Base-by-base conservation (phyloP, 2,888 invertebrate genomes). In the Corythucha ciliata region DNA sequence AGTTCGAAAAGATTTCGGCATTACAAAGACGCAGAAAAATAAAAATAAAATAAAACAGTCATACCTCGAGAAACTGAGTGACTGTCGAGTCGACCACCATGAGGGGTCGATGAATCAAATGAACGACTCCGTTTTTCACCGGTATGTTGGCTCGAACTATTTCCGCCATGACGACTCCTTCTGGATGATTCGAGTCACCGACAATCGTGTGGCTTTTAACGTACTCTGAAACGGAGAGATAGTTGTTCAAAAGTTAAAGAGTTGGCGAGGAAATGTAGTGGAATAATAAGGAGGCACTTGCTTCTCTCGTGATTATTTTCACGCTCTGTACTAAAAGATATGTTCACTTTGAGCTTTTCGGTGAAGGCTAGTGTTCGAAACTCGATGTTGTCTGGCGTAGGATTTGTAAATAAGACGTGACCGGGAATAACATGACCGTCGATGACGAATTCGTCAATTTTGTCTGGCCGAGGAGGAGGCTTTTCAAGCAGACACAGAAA, bases 51-150 rank as follows among this genome's bases (percentile, higher is more conserved):
- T 18, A 26, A 39, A 36, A 50, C 16, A 37, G 40, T 37, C 76
- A 74, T 74, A 90, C 90, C 84, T 84, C 80, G 53, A 91, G 73
- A 64, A 90, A 86, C 67, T 90, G 81, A 59, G 79, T 80, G 57
- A 91, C 82, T 3, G 83, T 83, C n/a, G 83, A 84, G 64, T 91
- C 90, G 46, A 90, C 86, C 53, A 92, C 82, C 84, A 92, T 89
- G 14, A 93, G 73, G 0, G 92, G 92, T 58, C 87, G 78, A 63
- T 89, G 85, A 60, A 93, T 92, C 57, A 94, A 78, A 70, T 94
- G 93, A 4, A 93, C 81, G 0, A 93, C 91, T 26, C 93, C 92
- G 64, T 92, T 93, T 64, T 80, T 81, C 24, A 92, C 88, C 0
- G 92, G 91, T 59, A 93, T 91, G 68, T 93, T 92, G 26, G 84